A percentile compares a stretch with the other conserved stretches of the same genome.
Conservation (phyloP, 2,888 invertebrate species). For the Lottia gigantea region DNA sequence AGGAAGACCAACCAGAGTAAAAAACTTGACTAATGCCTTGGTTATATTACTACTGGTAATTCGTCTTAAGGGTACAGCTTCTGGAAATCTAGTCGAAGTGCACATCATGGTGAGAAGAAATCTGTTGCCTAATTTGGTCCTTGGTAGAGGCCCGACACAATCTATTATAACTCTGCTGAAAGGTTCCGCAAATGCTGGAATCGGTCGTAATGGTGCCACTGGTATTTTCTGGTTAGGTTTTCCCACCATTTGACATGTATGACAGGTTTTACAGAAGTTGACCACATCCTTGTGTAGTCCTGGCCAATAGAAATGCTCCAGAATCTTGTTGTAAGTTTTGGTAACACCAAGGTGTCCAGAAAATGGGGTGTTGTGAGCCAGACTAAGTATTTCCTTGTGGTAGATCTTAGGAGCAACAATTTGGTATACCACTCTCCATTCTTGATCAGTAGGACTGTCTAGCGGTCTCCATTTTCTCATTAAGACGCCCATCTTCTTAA, state of each 20-base stretch:
- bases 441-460: too few species aligned
- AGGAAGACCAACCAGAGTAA: conserved; percentile 34
- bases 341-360: conserved; percentile 28
- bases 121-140: conserved; percentile 22
- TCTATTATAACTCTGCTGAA: conserved; percentile 30
- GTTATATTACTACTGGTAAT: conserved; percentile 24
- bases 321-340: conserved; percentile 21
- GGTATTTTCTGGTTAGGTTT: conserved; percentile 27
- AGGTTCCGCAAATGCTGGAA: conserved; percentile 25
- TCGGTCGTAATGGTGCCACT: conserved; percentile 21
- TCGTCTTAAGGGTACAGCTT: conserved; percentile 39
- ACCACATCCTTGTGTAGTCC: conserved; percentile 18
- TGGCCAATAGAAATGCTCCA: conserved; percentile 30
- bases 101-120: conserved; percentile 31
- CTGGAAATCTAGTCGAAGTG: conserved; percentile 32
- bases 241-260: conserved; percentile 25
- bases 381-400: conserved; percentile 16
- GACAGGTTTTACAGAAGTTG: conserved; percentile 25
- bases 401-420: too few species aligned
- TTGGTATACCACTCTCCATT: too few species aligned
- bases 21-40: conserved; percentile 22
- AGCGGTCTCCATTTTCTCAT: too few species aligned
- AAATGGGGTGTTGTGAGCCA: conserved; percentile 28
- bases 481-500: too few species aligned
- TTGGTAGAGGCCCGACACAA: conserved; percentile 34